A percentile compares a stretch with the other conserved stretches of the same genome.
Conservation (phyloP, 2,888 invertebrate genomes). For the Thyatira batis region DNA sequence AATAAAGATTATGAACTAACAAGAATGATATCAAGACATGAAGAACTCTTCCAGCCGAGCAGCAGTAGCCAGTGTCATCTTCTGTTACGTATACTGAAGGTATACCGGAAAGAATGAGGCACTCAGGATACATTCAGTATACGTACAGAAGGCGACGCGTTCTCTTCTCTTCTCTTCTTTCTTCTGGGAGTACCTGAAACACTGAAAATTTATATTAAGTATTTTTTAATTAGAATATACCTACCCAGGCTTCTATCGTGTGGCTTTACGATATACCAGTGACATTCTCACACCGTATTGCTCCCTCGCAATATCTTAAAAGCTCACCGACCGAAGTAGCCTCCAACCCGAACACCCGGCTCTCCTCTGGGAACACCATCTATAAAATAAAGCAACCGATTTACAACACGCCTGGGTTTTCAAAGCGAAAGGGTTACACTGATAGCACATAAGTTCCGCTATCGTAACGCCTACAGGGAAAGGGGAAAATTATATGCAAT, state of each 20-base stretch:
- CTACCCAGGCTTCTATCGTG: constrained; percentile 16
- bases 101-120: constrained; percentile 98
- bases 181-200: constrained; percentile 40
- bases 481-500: constrained; percentile 47
- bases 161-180: constrained; percentile 68
- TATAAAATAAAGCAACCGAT: constrained; percentile 81
- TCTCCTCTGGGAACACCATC: constrained; percentile 68
- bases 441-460: constrained; percentile 66
- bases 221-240: neutral
- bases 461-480: constrained; percentile 48
- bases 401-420: constrained; percentile 75
- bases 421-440: constrained; percentile 69
- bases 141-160: constrained; percentile 96
- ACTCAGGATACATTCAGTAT: constrained; percentile 99
- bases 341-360: constrained; percentile 42
- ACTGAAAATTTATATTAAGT: constrained; percentile 19
- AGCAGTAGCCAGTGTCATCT: constrained; percentile 90
- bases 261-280: constrained; percentile 48
- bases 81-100: constrained; percentile 99
- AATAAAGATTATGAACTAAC: constrained; percentile 1
- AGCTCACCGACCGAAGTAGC: constrained; percentile 63
- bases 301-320: constrained; percentile 68
- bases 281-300: constrained; percentile 54
- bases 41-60: constrained; percentile 34
- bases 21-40: constrained; percentile 18